A percentile compares a stretch with the other conserved stretches of the same genome.
Evolutionary conservation across 2,113 vertebrate species (phyloP).

Genomic region (Podarcis cretensis): DNA sequence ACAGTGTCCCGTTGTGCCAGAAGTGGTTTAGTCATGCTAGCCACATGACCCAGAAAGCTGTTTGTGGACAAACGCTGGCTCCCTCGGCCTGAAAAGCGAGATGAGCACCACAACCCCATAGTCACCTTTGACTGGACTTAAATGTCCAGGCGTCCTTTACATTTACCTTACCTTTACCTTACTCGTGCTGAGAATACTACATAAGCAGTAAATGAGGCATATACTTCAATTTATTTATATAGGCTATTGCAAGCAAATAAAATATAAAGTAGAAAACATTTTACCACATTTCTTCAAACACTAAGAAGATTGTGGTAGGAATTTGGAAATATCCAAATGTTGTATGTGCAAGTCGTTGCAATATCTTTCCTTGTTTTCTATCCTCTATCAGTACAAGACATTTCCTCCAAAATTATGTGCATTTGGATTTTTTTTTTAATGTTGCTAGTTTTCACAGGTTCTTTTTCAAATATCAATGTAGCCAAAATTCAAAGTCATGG

Average conservation of each 20-base stretch:
- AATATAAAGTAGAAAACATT: background rate
- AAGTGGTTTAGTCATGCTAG: too few species aligned
- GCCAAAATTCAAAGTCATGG: background rate
- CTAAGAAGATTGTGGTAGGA: background rate
- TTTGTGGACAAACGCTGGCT: too few species aligned
- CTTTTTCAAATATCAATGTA: slow-evolving; percentile 9
- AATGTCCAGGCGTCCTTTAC: too few species aligned
- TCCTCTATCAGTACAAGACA: background rate
- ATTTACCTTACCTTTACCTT: too few species aligned
- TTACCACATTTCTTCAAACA: background rate
- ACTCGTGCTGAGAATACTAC: too few species aligned
- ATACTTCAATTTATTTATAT: background rate
- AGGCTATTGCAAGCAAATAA: background rate
- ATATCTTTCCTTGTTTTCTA: background rate
- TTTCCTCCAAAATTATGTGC: background rate
- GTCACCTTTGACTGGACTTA: too few species aligned
- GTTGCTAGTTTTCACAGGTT: background rate
- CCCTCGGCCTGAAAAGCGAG: too few species aligned
- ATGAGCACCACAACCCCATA: too few species aligned
- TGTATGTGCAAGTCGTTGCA: background rate
- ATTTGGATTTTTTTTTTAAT: background rate
- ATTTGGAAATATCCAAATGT: slow-evolving; percentile 10
- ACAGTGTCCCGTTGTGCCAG: too few species aligned
- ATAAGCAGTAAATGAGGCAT: too few species aligned
- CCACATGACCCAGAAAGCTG: too few species aligned